Base-by-base conservation (phyloP, 2,113 vertebrate species). In the Catharus minimus region DNA sequence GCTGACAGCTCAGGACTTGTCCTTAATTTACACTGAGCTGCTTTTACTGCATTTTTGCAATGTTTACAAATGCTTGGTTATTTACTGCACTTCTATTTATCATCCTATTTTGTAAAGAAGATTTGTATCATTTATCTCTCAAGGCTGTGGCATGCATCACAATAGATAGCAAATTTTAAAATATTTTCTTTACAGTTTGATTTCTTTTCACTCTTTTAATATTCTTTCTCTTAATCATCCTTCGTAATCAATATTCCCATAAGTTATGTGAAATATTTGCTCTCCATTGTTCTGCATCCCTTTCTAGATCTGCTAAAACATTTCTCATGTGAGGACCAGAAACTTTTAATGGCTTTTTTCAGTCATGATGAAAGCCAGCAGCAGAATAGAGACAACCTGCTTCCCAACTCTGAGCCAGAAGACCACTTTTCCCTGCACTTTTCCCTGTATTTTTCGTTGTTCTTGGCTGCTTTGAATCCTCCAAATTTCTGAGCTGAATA, bases 1-100 rank as follows among this genome's bases (percentile, higher is more conserved):
- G 62, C 71, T 94, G 74, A 88, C 86, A 93, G 62, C 81, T 68
- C 65, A 69, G 33, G 41, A 82, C 26, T 67, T 92, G 77, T 91
- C 77, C 90, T 91, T 86, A 90, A 92, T 84, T 93, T 93, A 86
- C 86, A 82, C 61, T 61, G 65, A n/a, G 36, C 75, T 75, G 65
- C 30, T 94, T 88, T 49, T 84, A 84, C 41, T 75, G 38, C 16
- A 19, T 71, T 16, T 61, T 90, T 92, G 32, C 50, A 85, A 65
- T 68, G 71, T 88, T 88, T 95, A 65, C 14, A 86, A 90, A 68
- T 46, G 46, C 23, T 72, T 81, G 18, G 7, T 50, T 91, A 62
- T 82, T 90, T 95, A 62, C 50, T 82, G 41, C 43, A 33, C 20
- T 75, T 72, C 41, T 84, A 23, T 80, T 88, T 86, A 64, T 61